Conservation (phyloP, 2,113 vertebrate genomes). For the Ophiodon elongatus region DNA sequence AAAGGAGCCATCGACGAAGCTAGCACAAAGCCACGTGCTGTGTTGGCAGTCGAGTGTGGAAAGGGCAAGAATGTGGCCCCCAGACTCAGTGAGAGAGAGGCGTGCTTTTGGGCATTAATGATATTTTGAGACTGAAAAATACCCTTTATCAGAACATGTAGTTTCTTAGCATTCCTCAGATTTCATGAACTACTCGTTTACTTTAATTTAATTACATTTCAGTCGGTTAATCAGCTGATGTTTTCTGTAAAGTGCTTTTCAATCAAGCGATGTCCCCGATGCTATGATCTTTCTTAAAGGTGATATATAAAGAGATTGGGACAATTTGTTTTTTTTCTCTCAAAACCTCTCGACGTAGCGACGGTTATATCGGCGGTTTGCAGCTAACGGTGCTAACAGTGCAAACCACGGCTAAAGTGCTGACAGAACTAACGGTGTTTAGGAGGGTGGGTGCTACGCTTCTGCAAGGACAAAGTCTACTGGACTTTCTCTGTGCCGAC, state of each 20-base stretch:
- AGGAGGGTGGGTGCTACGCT: background rate
- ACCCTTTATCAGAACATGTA: background rate
- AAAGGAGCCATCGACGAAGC: slow-evolving; percentile 65
- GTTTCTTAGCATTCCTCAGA: slow-evolving; percentile 9
- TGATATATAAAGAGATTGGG: background rate
- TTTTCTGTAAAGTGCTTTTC: background rate
- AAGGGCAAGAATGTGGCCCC: slow-evolving; percentile 74
- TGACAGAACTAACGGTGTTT: no score
- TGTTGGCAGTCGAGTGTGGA: slow-evolving; percentile 69
- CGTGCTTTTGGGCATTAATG: slow-evolving; percentile 43
- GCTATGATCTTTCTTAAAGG: background rate
- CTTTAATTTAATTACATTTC: background rate
- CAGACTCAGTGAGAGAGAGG: slow-evolving; percentile 44
- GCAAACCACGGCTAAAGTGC: background rate
- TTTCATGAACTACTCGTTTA: background rate
- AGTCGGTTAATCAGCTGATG: background rate
- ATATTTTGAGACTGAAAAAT: slow-evolving; percentile 24
- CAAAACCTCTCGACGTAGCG: background rate
- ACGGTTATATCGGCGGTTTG: background rate
- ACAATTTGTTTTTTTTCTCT: background rate
- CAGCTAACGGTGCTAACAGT: background rate
- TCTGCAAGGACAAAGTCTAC: background rate
- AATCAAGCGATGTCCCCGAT: background rate
- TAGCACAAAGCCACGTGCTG: slow-evolving; percentile 73
- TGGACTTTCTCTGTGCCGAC: background rate